These are phyloP conservation scores for Meloidogyne chitwoodi DNA, from an alignment of 1,140 invertebrate genomes.

Conservation along the genomic window DNA sequence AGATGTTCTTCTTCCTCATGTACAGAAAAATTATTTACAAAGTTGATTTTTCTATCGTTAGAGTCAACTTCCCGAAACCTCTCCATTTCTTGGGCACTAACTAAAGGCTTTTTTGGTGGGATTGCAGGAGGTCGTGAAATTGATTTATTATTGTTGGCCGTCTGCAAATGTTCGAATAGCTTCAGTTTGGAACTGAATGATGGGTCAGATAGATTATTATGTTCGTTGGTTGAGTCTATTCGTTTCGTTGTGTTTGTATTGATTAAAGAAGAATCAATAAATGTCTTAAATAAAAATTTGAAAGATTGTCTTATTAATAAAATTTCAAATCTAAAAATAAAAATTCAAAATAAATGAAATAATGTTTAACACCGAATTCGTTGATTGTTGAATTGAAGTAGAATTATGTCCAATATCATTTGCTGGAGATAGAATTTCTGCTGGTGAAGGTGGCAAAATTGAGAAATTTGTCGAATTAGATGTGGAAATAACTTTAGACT, in stretches of 20 bases:
- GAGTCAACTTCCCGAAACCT: conserved; percentile 21
- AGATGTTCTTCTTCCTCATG: not conserved
- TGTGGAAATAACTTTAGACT: not conserved
- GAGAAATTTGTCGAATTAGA: not conserved
- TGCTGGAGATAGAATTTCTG: not conserved
- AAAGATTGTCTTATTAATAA: no score
- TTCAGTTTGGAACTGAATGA: conserved; percentile 25
- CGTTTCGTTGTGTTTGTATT: not conserved
- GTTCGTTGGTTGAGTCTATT: not conserved
- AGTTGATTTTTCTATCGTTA: not conserved
- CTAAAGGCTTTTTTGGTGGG: conserved; percentile 31
- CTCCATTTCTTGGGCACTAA: conserved; percentile 27
- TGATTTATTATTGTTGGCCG: not conserved
- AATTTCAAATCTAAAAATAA: not conserved
- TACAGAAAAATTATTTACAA: not conserved
- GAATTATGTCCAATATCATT: not conserved
- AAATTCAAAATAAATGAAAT: not conserved
- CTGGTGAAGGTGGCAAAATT: not conserved
- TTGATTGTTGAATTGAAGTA: not conserved
- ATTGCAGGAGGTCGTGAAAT: conserved; percentile 8
- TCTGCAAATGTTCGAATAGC: conserved; percentile 7
- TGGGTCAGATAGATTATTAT: not conserved
- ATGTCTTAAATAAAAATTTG: no score
- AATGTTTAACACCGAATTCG: not conserved
- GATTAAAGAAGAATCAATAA: not conserved